These are phyloP conservation scores for Nettapus auritus DNA, from an alignment of 2,113 vertebrate genomes.

Conservation along the genomic window DNA sequence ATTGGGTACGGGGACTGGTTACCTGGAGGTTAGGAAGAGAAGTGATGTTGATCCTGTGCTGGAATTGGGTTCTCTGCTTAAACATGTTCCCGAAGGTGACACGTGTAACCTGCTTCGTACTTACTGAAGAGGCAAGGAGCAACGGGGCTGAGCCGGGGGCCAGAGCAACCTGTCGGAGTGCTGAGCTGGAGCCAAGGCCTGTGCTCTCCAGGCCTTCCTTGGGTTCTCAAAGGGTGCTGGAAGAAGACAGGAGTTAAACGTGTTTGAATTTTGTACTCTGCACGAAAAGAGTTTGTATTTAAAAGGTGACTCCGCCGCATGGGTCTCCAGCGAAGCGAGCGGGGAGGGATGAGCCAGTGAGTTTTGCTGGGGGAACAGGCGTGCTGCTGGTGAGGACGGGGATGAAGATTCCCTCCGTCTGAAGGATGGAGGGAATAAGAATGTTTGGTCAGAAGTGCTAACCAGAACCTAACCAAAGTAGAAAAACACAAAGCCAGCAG, in stretches of 20 bases:
- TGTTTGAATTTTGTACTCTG: neutral
- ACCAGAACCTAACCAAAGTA: neutral
- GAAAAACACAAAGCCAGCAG: neutral
- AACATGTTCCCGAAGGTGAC: neutral
- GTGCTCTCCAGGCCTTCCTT: neutral
- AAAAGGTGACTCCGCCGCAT: neutral
- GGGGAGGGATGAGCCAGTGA: neutral
- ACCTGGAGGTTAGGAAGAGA: neutral
- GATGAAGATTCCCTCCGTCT: too few relatives aligned
- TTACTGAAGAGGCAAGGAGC: neutral
- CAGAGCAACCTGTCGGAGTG: neutral
- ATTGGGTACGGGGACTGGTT: neutral
- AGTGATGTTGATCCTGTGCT: neutral
- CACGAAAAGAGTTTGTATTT: too few relatives aligned
- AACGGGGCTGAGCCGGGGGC: neutral
- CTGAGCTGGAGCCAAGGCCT: neutral
- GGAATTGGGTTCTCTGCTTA: neutral
- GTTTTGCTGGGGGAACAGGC: neutral
- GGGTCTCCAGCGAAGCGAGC: neutral
- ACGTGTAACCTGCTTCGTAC: neutral
- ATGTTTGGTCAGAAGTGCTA: neutral
- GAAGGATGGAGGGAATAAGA: fast-evolving
- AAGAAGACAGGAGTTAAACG: neutral
- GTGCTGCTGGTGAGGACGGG: neutral
- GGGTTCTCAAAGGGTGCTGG: neutral